phyloP scores from a whole-genome alignment of 1,140 invertebrate species.

The Anastrepha ludens region DNA sequence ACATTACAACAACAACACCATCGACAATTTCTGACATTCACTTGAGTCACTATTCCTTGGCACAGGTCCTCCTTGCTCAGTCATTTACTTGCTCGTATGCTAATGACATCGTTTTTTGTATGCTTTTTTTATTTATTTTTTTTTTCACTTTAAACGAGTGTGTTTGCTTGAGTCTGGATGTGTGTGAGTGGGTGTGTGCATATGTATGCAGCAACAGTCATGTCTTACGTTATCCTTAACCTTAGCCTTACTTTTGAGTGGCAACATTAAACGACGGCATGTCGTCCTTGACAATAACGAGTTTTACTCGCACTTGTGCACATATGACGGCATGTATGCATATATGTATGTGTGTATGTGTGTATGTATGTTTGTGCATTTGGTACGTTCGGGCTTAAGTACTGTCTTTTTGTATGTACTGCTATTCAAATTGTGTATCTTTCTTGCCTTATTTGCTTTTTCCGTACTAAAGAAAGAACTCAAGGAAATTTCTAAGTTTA shows the following conservation, averaged over 20 bases:
- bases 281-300: not conserved
- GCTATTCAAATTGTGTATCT: no score
- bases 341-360: not conserved
- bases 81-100: not conserved
- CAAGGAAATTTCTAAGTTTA: no score
- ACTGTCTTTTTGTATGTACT: no score
- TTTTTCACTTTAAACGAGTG: no score
- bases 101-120: not conserved
- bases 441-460: no score
- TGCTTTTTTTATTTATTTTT: not conserved
- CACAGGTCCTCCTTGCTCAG: not conserved
- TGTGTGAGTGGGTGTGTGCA: not conserved
- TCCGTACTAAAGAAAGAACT: no score
- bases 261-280: constrained; percentile 2
- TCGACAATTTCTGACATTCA: not conserved
- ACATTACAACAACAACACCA: not conserved
- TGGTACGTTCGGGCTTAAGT: not conserved
- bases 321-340: not conserved
- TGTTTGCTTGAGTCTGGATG: no score
- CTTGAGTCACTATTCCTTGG: not conserved
- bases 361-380: not conserved
- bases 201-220: not conserved
- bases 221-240: not conserved
- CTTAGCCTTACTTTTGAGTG: constrained; percentile 9
- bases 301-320: not conserved